Evolutionary conservation across 1,140 invertebrate species (phyloP), one percentile per base, ranked within the genome.

Genomic region (Aleiodes sp.): DNA sequence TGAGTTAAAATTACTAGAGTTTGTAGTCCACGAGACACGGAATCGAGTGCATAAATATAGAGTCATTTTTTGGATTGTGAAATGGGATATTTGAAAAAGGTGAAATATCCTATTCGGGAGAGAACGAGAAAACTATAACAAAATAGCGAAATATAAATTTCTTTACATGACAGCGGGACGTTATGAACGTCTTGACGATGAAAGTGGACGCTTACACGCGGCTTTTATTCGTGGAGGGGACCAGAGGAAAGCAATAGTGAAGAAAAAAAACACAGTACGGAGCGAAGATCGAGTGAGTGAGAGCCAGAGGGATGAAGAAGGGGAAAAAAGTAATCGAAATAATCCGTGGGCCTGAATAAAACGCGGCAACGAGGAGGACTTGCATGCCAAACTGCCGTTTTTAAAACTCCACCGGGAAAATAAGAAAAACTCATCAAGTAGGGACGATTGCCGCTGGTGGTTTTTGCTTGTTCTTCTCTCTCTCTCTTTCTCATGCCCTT

Each of bases 341-440:
- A 79, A 79, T 78, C 78, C 72, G n/a, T n/a, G n/a, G n/a, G n/a
- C n/a, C n/a, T n/a, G n/a, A n/a, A n/a, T n/a, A n/a, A n/a, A n/a
- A n/a, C 72, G 65, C 43, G 67, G 73, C 65, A 28, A 65, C 26
- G 71, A 67, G 69, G 56, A 46, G 63, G 71, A 76, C 76, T 80
- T 78, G 79, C 79, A 80, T 80, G 79, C 73, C 75, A 80, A 78
- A 71, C 77, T 75, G 72, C 73, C 77, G 74, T 80, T 80, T 80
- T 80, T 80, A 78, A 80, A 80, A 80, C 77, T 78, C 77, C 79
- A 71, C 57, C 73, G 78, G 79, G 77, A 80, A 80, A 80, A 79
- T 78, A 80, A 80, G 78, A 80, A 78, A 80, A 80, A 80, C 79
- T 80, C 78, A 78, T 78, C 78, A 76, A 80, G 78, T 71, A 73